Evolutionary conservation across 2,888 invertebrate species (phyloP).

Genomic region (Caenorhabditis wallacei): DNA sequence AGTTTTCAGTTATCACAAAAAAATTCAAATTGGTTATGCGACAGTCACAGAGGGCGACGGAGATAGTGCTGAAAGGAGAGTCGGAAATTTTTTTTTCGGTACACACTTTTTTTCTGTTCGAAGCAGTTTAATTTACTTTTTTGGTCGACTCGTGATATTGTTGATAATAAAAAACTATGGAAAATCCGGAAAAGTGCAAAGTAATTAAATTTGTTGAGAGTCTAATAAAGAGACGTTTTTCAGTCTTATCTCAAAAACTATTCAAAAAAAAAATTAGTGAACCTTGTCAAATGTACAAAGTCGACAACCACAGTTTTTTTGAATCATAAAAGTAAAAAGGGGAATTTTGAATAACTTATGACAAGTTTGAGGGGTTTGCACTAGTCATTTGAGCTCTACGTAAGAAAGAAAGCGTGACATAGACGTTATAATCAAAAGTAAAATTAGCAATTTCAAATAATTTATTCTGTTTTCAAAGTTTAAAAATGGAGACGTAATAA

Average conservation of each 20-base stretch:
- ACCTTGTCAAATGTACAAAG: background rate
- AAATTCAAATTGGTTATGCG: conserved; percentile 36
- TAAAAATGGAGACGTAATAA: background rate
- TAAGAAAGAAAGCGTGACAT: background rate
- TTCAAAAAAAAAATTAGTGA: background rate
- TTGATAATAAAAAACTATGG: background rate
- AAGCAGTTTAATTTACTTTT: background rate
- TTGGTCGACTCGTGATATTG: conserved; percentile 30
- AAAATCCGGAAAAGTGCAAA: conserved; percentile 61
- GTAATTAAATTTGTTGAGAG: conserved; percentile 13
- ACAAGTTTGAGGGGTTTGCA: too few species aligned
- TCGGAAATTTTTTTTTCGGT: conserved; percentile 4
- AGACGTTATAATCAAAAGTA: background rate
- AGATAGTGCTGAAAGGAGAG: background rate
- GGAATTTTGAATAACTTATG: too few species aligned
- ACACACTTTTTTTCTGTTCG: conserved; percentile 17
- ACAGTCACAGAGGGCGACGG: background rate
- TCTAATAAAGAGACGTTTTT: conserved; percentile 3
- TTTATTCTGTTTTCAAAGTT: background rate
- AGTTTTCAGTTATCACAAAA: conserved; percentile 48
- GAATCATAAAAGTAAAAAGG: too few species aligned
- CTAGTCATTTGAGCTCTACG: conserved; percentile 2
- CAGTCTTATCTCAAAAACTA: conserved; percentile 12
- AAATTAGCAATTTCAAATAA: background rate
- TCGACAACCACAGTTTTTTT: too few species aligned